Conservation (phyloP, 2,797 vertebrate species). For the Spondyliosoma cantharus region DNA sequence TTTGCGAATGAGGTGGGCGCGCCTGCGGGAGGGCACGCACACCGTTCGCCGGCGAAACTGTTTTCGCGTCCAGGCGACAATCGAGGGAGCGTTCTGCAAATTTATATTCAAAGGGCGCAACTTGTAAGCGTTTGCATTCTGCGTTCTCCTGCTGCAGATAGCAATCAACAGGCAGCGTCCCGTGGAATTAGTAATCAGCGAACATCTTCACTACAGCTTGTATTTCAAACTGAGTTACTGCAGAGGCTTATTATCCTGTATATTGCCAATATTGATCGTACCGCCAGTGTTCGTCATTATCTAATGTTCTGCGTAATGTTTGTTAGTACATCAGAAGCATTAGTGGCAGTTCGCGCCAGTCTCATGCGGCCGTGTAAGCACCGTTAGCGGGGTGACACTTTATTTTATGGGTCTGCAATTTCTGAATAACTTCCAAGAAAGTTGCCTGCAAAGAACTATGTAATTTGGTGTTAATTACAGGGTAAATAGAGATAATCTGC, state of each 20-base stretch:
- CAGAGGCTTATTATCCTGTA: constrained; percentile 12
- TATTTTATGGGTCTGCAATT: constrained; percentile 28
- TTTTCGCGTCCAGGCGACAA: neutral
- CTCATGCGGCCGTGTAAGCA: constrained; percentile 11
- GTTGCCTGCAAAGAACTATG: constrained; percentile 5
- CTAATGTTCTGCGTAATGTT: constrained; percentile 18
- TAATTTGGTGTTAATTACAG: constrained; percentile 37
- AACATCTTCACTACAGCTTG: constrained; percentile 16
- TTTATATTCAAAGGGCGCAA: constrained; percentile 52
- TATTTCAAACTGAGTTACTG: constrained; percentile 25
- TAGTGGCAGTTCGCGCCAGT: neutral
- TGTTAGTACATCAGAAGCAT: neutral
- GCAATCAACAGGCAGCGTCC: constrained; percentile 42
- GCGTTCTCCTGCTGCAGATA: constrained; percentile 49
- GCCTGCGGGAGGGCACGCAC: neutral
- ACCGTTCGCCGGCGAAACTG: neutral
- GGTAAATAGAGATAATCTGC: constrained; percentile 20
- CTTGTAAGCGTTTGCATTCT: constrained; percentile 47
- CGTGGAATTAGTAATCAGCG: constrained; percentile 33
- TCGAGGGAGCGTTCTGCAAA: constrained; percentile 20
- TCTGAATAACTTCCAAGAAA: constrained; percentile 29
- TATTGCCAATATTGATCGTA: constrained; percentile 25
- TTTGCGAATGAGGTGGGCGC: constrained; percentile 27
- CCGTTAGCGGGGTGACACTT: neutral
- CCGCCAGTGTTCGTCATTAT: constrained; percentile 15